Evolutionary conservation across 2,113 vertebrate species (phyloP).

Genomic region (Panurus biarmicus): DNA sequence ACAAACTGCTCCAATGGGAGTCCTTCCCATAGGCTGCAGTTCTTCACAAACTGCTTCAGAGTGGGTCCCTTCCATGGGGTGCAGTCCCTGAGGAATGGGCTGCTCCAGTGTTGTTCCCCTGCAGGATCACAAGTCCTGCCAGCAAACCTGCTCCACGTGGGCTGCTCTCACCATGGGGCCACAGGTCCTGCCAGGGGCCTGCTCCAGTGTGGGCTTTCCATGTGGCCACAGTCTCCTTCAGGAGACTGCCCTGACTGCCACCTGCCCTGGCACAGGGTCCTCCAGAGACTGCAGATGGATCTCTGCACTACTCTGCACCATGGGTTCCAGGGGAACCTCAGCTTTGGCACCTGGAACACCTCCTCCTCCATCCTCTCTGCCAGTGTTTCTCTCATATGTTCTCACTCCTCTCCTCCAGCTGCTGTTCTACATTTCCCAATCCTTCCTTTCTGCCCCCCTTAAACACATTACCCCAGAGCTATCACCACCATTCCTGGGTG

Average conservation of each 20-base stretch:
- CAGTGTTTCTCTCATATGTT: neutral
- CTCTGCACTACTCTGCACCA: neutral
- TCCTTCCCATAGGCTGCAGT: neutral
- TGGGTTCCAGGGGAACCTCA: neutral
- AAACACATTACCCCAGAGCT: neutral
- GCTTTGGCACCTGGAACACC: neutral
- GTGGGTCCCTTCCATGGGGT: neutral
- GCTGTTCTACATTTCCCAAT: neutral
- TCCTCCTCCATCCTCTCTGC: neutral
- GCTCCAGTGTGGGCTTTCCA: neutral
- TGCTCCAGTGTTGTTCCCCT: neutral
- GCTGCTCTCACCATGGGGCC: neutral
- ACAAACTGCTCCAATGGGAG: neutral
- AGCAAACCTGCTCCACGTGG: neutral
- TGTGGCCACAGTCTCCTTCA: rapidly evolving
- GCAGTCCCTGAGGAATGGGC: neutral
- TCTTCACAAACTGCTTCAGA: neutral
- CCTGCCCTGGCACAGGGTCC: rapidly evolving
- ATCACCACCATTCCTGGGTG: neutral
- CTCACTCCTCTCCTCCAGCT: neutral
- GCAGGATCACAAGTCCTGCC: neutral
- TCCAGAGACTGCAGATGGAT: neutral
- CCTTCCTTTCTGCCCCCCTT: neutral
- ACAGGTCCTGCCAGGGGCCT: neutral
- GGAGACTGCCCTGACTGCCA: too few species aligned